phyloP scores from a whole-genome alignment of 1,140 invertebrate species.

The Carcinoscorpius rotundicauda region DNA sequence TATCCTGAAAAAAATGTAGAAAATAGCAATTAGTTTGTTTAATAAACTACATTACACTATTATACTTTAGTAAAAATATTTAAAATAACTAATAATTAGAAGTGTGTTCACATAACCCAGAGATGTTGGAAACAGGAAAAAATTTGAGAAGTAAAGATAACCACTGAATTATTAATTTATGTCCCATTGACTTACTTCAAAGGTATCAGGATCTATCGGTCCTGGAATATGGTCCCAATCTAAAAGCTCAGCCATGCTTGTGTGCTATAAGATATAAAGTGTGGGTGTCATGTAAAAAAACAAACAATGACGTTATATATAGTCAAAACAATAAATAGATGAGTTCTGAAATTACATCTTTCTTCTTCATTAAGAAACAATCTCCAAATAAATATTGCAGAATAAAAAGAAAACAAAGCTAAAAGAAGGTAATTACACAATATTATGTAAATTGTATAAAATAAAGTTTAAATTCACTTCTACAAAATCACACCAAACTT shows the following conservation, averaged over 20 bases:
- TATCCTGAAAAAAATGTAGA: slow-evolving; percentile 1
- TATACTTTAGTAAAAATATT: no score
- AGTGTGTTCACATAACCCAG: no score
- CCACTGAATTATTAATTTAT: slow-evolving; percentile 1
- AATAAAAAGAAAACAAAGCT: not conserved
- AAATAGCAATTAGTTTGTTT: no score
- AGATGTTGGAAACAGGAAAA: not conserved
- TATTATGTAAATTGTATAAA: no score
- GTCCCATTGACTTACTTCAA: not conserved
- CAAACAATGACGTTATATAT: not conserved
- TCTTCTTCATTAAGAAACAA: not conserved
- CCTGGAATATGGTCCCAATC: slow-evolving; percentile 11
- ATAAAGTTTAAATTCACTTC: no score
- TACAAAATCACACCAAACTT: no score
- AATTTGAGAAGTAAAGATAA: not conserved
- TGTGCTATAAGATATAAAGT: not conserved
- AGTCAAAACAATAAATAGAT: not conserved
- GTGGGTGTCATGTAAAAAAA: not conserved
- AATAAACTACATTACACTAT: no score
- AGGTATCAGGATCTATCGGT: no score
- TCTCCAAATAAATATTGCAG: not conserved
- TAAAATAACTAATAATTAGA: no score
- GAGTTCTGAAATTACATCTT: not conserved
- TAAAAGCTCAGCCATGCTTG: slow-evolving; percentile 14
- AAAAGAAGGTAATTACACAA: not conserved